Base-by-base conservation (phyloP, 2,113 vertebrate species). In the Phoenicopterus ruber region DNA sequence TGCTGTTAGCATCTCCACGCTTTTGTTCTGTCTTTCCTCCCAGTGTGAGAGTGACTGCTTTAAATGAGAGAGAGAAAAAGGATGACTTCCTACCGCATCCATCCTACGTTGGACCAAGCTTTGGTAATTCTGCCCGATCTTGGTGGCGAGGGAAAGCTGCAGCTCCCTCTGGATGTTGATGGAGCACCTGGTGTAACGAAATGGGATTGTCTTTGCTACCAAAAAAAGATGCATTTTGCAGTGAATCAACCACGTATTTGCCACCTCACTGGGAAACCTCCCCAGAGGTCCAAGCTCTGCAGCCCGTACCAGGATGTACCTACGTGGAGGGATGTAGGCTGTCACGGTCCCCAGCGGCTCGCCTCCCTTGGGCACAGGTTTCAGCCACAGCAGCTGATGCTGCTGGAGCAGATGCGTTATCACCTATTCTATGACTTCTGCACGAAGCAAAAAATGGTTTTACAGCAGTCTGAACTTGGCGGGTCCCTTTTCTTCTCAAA, bases 291-390 rank as follows among this genome's bases (percentile, higher is more conserved):
- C 66, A 34, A 21, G 82, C n/a, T 58, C 54, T 78, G 86, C 44
- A 69, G 57, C n/a, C 40, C 0, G 3, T 17, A 5, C n/a, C 5
- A 0, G 5, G 28, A 4, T 19, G 67, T 34, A 31, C 47, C 24
- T 69, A 5, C 1, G 0, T 14, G 88, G 38, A 55, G 70, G 25
- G 40, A 4, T 24, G 25, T 18, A 34, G 54, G 49, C 29, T 73
- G 32, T 21, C 44, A 4, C 0, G 0, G 10, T 62, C 28, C 50
- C 34, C 40, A 19, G n/a, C 57, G n/a, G 59, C 66, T 61, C 55
- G 5, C 11, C 22, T 93, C 66, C 40, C 49, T 24, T 34, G 22
- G 40, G 73, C 2, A 1, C 65, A 22, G 58, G 38, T 32, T 71
- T 72, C 38, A 22, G 57, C 72, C 36, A 7, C 22, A 28, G 42